Evolutionary conservation across 2,113 vertebrate species (phyloP).

Genomic region (Hippocampus mohnikei): DNA sequence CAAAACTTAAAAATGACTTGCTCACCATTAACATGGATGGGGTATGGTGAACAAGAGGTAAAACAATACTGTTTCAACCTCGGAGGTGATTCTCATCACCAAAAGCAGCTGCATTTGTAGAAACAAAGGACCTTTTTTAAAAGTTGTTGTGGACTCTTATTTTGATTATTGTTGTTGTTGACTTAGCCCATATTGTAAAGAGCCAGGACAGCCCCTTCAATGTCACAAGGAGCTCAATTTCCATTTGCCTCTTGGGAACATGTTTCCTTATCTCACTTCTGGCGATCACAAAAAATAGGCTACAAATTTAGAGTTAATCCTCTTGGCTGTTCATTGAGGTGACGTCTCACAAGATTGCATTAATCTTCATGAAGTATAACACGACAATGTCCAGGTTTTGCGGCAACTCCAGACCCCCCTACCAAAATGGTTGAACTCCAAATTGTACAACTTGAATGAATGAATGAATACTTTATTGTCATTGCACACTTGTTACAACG

Average conservation of each 20-base stretch:
- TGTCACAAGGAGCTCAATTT: background rate
- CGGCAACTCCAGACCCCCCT: no score
- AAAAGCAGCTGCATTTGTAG: background rate
- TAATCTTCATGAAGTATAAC: no score
- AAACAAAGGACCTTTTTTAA: background rate
- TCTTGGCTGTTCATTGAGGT: background rate
- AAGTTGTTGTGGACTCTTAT: background rate
- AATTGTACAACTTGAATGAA: background rate
- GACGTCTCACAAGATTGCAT: no score
- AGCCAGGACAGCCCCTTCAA: no score
- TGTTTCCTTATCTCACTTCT: background rate
- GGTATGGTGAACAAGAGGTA: background rate
- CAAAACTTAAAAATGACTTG: background rate
- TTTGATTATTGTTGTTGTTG: background rate
- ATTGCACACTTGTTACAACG: no score
- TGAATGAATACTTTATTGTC: no score
- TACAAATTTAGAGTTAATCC: background rate
- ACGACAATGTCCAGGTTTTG: no score
- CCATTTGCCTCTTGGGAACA: background rate
- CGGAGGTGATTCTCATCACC: background rate
- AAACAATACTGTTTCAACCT: background rate
- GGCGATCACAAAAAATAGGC: background rate
- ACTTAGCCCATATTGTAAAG: no score
- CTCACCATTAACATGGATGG: background rate
- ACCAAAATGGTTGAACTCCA: background rate